Evolutionary conservation across 2,888 invertebrate species (phyloP).

Genomic region (Heliconius hortense): DNA sequence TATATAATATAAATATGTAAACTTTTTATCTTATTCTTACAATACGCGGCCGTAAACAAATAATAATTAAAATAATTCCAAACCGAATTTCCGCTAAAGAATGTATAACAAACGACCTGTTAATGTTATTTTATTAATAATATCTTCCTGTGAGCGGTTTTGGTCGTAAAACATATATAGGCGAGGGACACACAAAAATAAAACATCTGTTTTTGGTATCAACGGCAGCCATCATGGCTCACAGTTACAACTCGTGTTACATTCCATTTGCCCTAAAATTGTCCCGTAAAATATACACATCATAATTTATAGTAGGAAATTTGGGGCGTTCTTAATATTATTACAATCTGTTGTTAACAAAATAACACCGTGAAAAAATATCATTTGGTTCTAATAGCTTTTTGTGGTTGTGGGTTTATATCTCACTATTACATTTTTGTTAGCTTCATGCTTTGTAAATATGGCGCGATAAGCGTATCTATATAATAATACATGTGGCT

Average conservation of each 20-base stretch:
- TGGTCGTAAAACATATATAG: slow-evolving; percentile 62
- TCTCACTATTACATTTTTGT: neutral
- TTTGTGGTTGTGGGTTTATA: neutral
- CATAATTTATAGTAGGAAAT: slow-evolving; percentile 10
- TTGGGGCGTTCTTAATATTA: slow-evolving; percentile 3
- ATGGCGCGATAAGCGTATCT: no score
- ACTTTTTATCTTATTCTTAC: neutral
- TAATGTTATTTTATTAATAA: slow-evolving; percentile 73
- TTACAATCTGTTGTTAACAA: slow-evolving; percentile 9
- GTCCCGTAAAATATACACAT: slow-evolving; percentile 4
- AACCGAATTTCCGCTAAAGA: slow-evolving; percentile 64
- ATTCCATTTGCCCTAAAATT: slow-evolving; percentile 27
- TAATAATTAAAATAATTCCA: slow-evolving; percentile 51
- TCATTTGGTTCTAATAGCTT: neutral
- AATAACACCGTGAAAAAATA: neutral
- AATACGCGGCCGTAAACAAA: slow-evolving; percentile 48
- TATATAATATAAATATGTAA: neutral
- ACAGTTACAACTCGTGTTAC: slow-evolving; percentile 28
- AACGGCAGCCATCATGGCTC: slow-evolving; percentile 40
- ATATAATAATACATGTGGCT: no score
- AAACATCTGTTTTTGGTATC: slow-evolving; percentile 65
- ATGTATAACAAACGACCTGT: slow-evolving; percentile 63
- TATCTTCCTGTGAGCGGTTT: slow-evolving; percentile 68
- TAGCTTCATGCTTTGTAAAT: no score
- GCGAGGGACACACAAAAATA: slow-evolving; percentile 68